Base-by-base conservation (phyloP, 2,888 invertebrate genomes). In the Lampropteryx suffumata region DNA sequence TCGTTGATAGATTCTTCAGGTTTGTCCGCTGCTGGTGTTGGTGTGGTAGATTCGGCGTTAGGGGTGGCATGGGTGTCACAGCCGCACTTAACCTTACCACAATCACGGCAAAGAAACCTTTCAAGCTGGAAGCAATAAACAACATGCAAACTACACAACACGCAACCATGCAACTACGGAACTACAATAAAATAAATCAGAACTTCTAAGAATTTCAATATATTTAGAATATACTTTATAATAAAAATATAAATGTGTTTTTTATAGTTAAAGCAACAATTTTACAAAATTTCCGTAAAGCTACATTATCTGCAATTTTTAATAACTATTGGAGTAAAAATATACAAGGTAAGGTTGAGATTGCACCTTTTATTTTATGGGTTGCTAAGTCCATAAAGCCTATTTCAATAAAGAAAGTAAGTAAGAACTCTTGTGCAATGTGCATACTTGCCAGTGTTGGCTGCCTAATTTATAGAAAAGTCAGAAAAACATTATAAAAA, bases 81-180 rank as follows among this genome's bases (percentile, higher is more conserved):
- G 82, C 90, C 84, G 82, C 93, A 93, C 85, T 93, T 93, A 83
- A 93, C 90, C 82, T 91, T 92, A 89, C 92, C 92, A 92, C 93
- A 93, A 74, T 92, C 92, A 84, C 92, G 92, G 92, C 93, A 93
- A 91, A 93, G 92, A 92, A 93, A 93, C 86, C 92, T 93, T 92
- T 93, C 93, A 92, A 93, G 92, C 93, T 93, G 92, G 75, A 92
- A 92, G 92, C 92, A 92, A 88, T 91, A 91, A 91, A 91, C 78
- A 76, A 82, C 92, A 91, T 91, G 90, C 91, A 83, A 67, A 84
- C 90, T 89, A 89, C 84, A 76, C 79, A 74, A 76, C 79, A 82
- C 64, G 69, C 79, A 73, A 77, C 73, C 86, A 84, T 86, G 87
- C 88, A 73, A 69, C 53, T 55, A 60, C 50, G 27, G 57, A 58